Evolutionary conservation across 2,888 invertebrate species (phyloP), one percentile per base, ranked within the genome.

Genomic region (Dioctria rufipes): DNA sequence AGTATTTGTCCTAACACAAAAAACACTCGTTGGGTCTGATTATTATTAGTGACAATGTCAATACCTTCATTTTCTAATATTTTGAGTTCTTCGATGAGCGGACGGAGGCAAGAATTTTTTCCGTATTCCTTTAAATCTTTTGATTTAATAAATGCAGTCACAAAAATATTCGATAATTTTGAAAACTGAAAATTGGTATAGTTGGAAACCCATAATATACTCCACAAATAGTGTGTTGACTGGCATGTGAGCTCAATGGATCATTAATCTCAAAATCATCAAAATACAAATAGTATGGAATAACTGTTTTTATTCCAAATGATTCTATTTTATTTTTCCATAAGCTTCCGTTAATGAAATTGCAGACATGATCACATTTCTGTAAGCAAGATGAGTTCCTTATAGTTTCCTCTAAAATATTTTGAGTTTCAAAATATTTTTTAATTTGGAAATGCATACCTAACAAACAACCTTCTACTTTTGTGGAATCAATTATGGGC

Each of bases 201-300:
- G 81, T 82, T 67, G 80, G 82, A 69, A 83, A 37, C n/a, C 82
- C 79, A 58, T 73, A 83, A 80, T 83, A 83, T 78, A 83, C 83
- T 43, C 83, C 83, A 69, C 83, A 83, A 66, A 80, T 60, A 3
- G 82, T 83, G 37, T 75, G 43, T 54, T 81, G 73, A 2, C 46
- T 2, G 1, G 46, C 46, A 71, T 80, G 79, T 63, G 81, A 54
- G 13, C 82, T 82, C 67, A 81, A 67, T 6, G 81, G 78, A 54
- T 81, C 81, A 79, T 82, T 82, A 40, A 80, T 80, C 81, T 81
- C 80, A 82, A 83, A 83, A 39, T 73, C 80, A 66, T 83, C 83
- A 60, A 82, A 81, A 61, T 82, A 82, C 6, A 83, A 65, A 73
- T 79, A 81, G n/a, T n/a, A n/a, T n/a, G n/a, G n/a, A n/a, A n/a